A percentile compares a stretch with the other conserved stretches of the same genome.
These are phyloP conservation scores for Monopis laevigella DNA, from an alignment of 2,888 invertebrate species.

Conservation along the genomic window DNA sequence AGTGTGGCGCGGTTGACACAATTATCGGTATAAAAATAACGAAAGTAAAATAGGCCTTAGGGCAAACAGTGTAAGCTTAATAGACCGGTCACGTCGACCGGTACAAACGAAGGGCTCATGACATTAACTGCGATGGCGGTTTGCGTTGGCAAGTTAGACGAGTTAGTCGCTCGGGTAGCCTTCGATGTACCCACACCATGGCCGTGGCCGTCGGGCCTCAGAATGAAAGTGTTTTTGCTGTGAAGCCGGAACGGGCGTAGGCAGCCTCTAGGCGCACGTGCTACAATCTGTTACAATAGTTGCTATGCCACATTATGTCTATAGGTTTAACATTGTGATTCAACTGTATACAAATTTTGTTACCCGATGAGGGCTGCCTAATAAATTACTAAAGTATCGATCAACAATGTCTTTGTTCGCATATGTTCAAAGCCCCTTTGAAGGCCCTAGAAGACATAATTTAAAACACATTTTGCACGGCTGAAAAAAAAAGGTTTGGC, in stretches of 20 bases:
- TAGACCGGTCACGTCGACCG: neutral
- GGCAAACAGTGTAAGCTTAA: neutral
- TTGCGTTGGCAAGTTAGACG: neutral
- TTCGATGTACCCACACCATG: slow-evolving; percentile 21
- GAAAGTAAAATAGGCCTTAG: neutral
- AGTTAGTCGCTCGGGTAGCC: slow-evolving; percentile 18
- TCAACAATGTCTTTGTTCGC: no score
- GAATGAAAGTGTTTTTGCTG: slow-evolving; percentile 26
- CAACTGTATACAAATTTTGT: no score
- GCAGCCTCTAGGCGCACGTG: slow-evolving; percentile 13
- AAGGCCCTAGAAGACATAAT: no score
- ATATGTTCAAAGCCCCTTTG: no score
- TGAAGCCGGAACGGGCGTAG: slow-evolving; percentile 23
- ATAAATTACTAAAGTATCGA: no score
- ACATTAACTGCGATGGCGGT: no score
- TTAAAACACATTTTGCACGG: no score
- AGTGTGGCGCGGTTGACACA: slow-evolving; percentile 1
- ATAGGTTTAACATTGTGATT: no score
- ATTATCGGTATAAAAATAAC: slow-evolving; percentile 5
- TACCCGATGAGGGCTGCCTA: no score
- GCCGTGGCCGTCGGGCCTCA: slow-evolving; percentile 23
- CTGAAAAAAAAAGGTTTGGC: no score
- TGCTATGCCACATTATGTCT: no score
- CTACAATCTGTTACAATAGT: no score
- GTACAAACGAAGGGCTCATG: neutral